Percentiles rank a stretch among this genome's conserved stretches.
Conservation (phyloP, 30 jellyfish, hydroid and myxozoan genomes). For the Hydractinia symbiolongicarpus region DNA sequence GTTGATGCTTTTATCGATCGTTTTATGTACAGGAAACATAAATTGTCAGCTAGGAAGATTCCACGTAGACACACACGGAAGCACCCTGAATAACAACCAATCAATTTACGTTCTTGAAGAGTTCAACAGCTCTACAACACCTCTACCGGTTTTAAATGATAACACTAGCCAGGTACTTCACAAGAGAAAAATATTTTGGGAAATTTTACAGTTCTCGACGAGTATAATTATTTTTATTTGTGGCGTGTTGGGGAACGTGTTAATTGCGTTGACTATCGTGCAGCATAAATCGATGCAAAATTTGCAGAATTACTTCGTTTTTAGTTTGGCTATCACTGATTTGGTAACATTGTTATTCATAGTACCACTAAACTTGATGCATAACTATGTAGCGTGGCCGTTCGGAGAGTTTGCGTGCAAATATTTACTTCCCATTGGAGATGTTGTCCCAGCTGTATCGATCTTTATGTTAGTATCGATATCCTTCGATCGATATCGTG, state of each 20-base stretch:
- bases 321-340: conserved; percentile 77
- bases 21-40: too few relatives aligned
- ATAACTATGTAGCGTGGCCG: conserved; percentile 66
- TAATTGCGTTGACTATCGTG: conserved; percentile 48
- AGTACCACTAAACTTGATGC: conserved; percentile 43
- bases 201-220: conserved; percentile 5
- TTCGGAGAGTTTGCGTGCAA: conserved; percentile 77
- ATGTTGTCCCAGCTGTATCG: conserved; percentile 75
- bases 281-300: conserved; percentile 50
- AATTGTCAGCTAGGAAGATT: too few relatives aligned
- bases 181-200: background rate
- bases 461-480: conserved; percentile 69
- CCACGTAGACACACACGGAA: too few relatives aligned
- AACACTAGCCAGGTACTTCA: background rate
- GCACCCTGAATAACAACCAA: too few relatives aligned
- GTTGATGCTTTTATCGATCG: too few relatives aligned
- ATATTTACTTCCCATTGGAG: conserved; percentile 58
- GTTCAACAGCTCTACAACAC: too few relatives aligned
- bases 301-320: conserved; percentile 60
- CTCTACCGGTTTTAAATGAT: background rate
- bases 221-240: conserved; percentile 39
- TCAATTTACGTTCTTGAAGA: too few relatives aligned
- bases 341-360: conserved; percentile 37
- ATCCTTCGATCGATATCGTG: conserved; percentile 74
- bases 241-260: conserved; percentile 66